Evolutionary conservation across 2,888 invertebrate genomes (phyloP).

Genomic region (Galerucella nymphaeae): DNA sequence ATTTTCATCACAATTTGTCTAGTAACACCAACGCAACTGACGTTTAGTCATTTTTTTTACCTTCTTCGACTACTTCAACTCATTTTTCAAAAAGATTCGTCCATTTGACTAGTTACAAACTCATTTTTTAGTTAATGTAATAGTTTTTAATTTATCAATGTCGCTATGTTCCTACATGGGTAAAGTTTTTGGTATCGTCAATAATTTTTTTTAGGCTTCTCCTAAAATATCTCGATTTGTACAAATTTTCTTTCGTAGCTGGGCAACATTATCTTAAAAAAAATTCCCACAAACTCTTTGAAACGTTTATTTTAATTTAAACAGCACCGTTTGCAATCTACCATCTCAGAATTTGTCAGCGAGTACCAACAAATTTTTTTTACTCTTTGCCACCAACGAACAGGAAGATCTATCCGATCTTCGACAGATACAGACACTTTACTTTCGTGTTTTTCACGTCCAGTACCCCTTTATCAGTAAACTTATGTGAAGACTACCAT

Average conservation of each 20-base stretch:
- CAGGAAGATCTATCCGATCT: constrained; percentile 32
- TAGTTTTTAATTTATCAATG: neutral
- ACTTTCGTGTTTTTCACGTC: constrained; percentile 50
- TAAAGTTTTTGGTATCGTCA: neutral
- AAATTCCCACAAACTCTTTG: no score
- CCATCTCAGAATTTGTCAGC: constrained; percentile 29
- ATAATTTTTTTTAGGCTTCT: neutral
- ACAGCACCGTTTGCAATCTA: constrained; percentile 8
- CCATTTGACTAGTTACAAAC: neutral
- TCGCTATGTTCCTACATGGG: neutral
- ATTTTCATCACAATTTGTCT: constrained; percentile 11
- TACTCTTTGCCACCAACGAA: constrained; percentile 27
- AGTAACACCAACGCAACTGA: constrained; percentile 10
- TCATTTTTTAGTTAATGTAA: neutral
- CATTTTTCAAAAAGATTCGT: constrained; percentile 4
- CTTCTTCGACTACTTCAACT: constrained; percentile 6
- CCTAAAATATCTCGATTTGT: no score
- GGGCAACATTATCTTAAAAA: no score
- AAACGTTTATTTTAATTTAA: neutral
- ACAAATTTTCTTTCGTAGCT: no score
- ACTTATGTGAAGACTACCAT: constrained; percentile 63
- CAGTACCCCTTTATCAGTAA: constrained; percentile 51
- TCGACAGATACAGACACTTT: constrained; percentile 42
- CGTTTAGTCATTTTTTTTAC: neutral
- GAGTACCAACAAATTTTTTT: constrained; percentile 3